These are phyloP conservation scores for Petrolisthes manimaculis DNA, from an alignment of 2,888 invertebrate genomes.

Conservation along the genomic window DNA sequence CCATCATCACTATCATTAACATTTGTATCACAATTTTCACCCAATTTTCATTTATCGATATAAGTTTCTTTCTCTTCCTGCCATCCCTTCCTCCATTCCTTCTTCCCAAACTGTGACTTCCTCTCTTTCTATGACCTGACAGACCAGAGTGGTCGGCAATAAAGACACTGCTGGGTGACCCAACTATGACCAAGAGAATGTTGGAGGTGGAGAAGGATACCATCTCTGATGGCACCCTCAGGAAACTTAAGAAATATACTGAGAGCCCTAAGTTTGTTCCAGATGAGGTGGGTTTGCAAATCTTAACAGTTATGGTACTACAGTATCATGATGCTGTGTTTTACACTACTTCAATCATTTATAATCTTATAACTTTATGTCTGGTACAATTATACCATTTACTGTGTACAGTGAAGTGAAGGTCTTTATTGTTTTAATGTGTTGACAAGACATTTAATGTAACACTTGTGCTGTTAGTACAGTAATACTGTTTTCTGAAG, in stretches of 20 bases:
- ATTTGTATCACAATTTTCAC: background rate
- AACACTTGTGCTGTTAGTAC: too few relatives aligned
- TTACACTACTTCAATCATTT: too few relatives aligned
- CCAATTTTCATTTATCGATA: background rate
- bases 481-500: too few relatives aligned
- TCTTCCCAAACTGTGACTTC: constrained; percentile 29
- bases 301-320: too few relatives aligned
- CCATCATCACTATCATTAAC: background rate
- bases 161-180: constrained; percentile 84
- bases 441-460: too few relatives aligned
- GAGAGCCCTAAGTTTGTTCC: constrained; percentile 89
- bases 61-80: background rate
- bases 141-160: constrained; percentile 86
- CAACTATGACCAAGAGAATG: constrained; percentile 84
- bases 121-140: constrained; percentile 72
- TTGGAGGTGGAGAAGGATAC: constrained; percentile 89
- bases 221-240: too few relatives aligned
- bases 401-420: too few relatives aligned
- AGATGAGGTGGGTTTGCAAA: constrained; percentile 75
- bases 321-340: too few relatives aligned
- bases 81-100: background rate
- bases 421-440: too few relatives aligned
- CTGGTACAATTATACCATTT: too few relatives aligned
- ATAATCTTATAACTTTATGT: too few relatives aligned
- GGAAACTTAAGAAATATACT: constrained; percentile 85